These are phyloP conservation scores for Punctoribates punctum DNA, from an alignment of 2,888 invertebrate genomes.

Conservation along the genomic window DNA sequence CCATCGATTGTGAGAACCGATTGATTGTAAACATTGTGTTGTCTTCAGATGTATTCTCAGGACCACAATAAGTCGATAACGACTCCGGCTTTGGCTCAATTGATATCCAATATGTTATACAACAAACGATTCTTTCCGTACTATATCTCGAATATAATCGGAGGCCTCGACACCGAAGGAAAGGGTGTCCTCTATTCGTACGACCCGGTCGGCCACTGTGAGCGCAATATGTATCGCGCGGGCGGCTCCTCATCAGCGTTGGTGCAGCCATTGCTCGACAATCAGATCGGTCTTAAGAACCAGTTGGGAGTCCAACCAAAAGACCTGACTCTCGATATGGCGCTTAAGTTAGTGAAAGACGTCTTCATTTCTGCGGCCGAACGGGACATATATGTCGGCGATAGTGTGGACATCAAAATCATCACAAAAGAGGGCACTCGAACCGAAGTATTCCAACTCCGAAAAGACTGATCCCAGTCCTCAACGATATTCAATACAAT, in stretches of 20 bases:
- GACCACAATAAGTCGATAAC: slow-evolving; percentile 89
- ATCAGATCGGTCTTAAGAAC: slow-evolving; percentile 88
- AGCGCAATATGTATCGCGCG: slow-evolving; percentile 75
- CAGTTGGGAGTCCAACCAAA: slow-evolving; percentile 55
- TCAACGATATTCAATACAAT: background rate
- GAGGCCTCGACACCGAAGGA: slow-evolving; percentile 83
- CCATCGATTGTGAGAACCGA: too few relatives aligned
- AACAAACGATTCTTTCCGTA: slow-evolving; percentile 97
- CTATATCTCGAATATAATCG: slow-evolving; percentile 90
- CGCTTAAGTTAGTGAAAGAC: slow-evolving; percentile 81
- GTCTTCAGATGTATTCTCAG: slow-evolving; percentile 76
- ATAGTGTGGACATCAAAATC: slow-evolving; percentile 76
- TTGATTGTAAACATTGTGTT: background rate
- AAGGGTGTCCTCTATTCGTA: slow-evolving; percentile 93
- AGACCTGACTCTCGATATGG: slow-evolving; percentile 72
- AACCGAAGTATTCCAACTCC: slow-evolving; percentile 62
- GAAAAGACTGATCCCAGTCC: slow-evolving; percentile 70
- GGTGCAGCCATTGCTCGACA: slow-evolving; percentile 91
- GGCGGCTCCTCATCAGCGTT: slow-evolving; percentile 77
- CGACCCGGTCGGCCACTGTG: slow-evolving; percentile 95
- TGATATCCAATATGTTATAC: slow-evolving; percentile 92
- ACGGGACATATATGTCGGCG: slow-evolving; percentile 95
- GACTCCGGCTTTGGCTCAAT: slow-evolving; percentile 87
- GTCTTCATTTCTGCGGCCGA: slow-evolving; percentile 97
- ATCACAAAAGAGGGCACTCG: slow-evolving; percentile 81